Evolutionary conservation across 2,113 vertebrate species (phyloP), one percentile per base, ranked within the genome.

Genomic region (Scopus umbretta): DNA sequence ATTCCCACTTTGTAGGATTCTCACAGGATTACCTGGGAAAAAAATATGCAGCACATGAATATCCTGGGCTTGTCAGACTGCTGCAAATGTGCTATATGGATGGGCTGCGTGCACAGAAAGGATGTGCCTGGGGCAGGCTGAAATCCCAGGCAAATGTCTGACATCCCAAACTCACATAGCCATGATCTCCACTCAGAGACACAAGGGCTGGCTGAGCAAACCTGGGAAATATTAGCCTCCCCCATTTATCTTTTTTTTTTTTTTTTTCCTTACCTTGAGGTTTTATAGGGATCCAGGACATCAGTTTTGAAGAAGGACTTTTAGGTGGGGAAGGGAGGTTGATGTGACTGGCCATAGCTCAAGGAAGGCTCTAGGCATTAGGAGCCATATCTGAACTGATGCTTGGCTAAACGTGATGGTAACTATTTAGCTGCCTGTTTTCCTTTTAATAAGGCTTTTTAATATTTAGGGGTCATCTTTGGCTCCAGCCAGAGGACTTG

Each of bases 11-110:
- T 95, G 90, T 93, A 90, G 59, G 75, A 89, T 74, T 78, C 83
- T 92, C 86, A 78, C 9, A 86, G 91, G 86, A 91, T 83, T 95
- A 94, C 92, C 88, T 86, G 82, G 47, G 23, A 45, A 89, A 92
- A 67, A 63, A 55, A 58, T 8, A 75, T 12, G 27, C 86, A 66
- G 67, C 45, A 78, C 38, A 50, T 67, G 76, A 78, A 88, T 80
- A 92, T 88, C 88, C 50, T 6, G 18, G 50, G 76, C 86, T 88
- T 83, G 83, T 92, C 86, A 95, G 86, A 16, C 67, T 62, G 36
- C 83, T 78, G 68, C 9, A 91, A 55, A 78, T 70, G 80, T 4
- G 36, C 67, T 80, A 5, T 58, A 53, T 18, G 80, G 88, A 91
- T 63, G 80, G 88, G 80, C 66, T 92, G 89, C 89, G 90, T 59